Evolutionary conservation across 2,797 vertebrate species (phyloP), one percentile per base, ranked within the genome.

Genomic region (Sebastes elongatus): DNA sequence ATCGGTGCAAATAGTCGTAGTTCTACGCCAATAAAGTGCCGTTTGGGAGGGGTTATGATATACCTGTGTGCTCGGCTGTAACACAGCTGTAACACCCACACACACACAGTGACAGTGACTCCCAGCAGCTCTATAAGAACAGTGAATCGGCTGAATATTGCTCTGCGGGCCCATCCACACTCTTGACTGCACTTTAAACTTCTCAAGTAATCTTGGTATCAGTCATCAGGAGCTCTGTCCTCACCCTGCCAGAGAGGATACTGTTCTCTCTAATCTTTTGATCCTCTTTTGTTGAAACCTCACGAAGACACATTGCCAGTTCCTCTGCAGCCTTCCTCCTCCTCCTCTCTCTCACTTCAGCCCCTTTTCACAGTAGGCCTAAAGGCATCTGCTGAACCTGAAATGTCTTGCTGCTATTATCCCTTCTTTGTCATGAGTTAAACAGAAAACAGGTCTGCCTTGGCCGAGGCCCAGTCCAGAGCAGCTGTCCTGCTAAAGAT

Each of bases 241-340:
- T 88, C 71, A 61, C 77, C 81, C 74, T 81, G 78, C 82, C 67
- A 66, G 61, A 84, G 76, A 88, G 71, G 88, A 92, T 85, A 52
- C 82, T 42, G 38, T 70, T 81, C 83, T 62, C 77, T 89, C 72
- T 93, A 93, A 94, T 93, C 94, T 86, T 68, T 87, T 93, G 83
- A 93, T 92, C 93, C 91, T 89, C 91, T 92, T 92, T 90, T 89
- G 89, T 92, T 88, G 82, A 92, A 87, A 89, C 80, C 82, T 82
- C 66, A 78, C 71, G 49, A 74, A 86, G 77, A 86, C 79, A 49
- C 63, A 61, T 53, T 72, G 79, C 79, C 71, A 80, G 81, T 73
- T 80, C 57, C 20, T 23, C 84, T 49, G 10, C 28, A 63, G 64
- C 74, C 35, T 53, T n/a, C n/a, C 38, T 7, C 9, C 14, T 11